A percentile compares a stretch with the other conserved stretches of the same genome.
phyloP scores from a whole-genome alignment of 2,888 invertebrate genomes.

The Athetis lepigone region DNA sequence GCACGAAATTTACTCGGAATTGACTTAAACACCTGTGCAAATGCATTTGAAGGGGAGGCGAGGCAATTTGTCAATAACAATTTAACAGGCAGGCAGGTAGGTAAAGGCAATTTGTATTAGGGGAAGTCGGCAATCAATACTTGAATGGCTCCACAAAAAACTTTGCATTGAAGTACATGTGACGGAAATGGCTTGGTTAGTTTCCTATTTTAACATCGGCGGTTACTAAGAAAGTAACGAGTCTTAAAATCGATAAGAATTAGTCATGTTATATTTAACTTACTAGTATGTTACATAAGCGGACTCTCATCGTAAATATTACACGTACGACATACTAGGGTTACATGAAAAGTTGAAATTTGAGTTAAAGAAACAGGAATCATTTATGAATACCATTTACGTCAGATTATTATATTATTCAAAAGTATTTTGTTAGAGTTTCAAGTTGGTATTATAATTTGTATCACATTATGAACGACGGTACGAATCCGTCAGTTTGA shows the following conservation, averaged over 20 bases:
- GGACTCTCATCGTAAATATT: too few relatives aligned
- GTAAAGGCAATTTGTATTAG: slow-evolving; percentile 54
- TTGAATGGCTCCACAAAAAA: slow-evolving; percentile 31
- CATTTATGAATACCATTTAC: too few relatives aligned
- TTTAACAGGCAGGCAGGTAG: slow-evolving; percentile 55
- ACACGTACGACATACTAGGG: too few relatives aligned
- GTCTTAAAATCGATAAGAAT: slow-evolving; percentile 14
- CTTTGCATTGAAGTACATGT: slow-evolving; percentile 24
- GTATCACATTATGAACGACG: too few relatives aligned
- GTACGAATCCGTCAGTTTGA: too few relatives aligned
- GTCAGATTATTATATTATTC: too few relatives aligned
- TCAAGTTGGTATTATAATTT: too few relatives aligned
- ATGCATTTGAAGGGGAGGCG: slow-evolving; percentile 55
- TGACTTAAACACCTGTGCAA: slow-evolving; percentile 56
- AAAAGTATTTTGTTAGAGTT: too few relatives aligned
- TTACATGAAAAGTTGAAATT: too few relatives aligned
- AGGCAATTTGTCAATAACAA: slow-evolving; percentile 62
- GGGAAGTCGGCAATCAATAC: slow-evolving; percentile 58
- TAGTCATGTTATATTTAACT: slow-evolving; percentile 3
- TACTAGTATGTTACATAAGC: neutral
- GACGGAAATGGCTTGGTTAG: slow-evolving; percentile 17
- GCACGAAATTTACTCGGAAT: slow-evolving; percentile 34
- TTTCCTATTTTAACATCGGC: slow-evolving; percentile 6
- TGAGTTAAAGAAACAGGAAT: too few relatives aligned
- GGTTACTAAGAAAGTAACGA: slow-evolving; percentile 21